These are phyloP conservation scores for Theodoxus fluviatilis DNA, from an alignment of 2,888 invertebrate genomes.

Conservation along the genomic window DNA sequence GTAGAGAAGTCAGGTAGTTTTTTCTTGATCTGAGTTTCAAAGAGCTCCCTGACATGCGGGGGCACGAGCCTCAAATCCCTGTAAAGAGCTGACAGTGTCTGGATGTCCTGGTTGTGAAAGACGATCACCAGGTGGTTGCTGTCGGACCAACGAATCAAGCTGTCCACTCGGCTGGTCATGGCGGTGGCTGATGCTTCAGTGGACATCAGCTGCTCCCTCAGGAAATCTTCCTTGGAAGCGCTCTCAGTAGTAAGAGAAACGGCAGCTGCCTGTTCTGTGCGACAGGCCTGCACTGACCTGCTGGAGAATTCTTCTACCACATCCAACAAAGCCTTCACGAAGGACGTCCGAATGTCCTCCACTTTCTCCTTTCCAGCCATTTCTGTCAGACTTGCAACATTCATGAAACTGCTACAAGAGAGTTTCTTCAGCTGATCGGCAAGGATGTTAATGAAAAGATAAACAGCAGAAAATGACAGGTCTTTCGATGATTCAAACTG, in stretches of 20 bases:
- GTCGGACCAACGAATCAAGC: constrained; percentile 37
- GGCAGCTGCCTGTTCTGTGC: constrained; percentile 24
- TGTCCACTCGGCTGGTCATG: constrained; percentile 32
- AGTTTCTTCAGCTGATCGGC: constrained; percentile 49
- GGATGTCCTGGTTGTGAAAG: constrained; percentile 21
- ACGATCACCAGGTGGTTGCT: constrained; percentile 24
- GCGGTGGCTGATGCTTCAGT: constrained; percentile 25
- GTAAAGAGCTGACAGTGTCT: constrained; percentile 22
- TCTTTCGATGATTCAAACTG: constrained; percentile 28
- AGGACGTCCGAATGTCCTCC: constrained; percentile 26
- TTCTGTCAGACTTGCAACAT: constrained; percentile 27
- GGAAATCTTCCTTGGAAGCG: not conserved
- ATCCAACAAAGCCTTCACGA: constrained; percentile 29
- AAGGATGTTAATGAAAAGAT: constrained; percentile 40
- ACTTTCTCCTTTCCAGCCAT: constrained; percentile 28
- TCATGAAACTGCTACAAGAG: constrained; percentile 41
- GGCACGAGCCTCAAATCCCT: constrained; percentile 17
- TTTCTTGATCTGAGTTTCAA: constrained; percentile 42
- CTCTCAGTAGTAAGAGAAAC: not conserved
- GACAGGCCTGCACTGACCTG: constrained; percentile 32
- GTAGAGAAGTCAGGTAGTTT: constrained; percentile 21
- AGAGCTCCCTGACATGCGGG: constrained; percentile 27
- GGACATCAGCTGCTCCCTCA: constrained; percentile 27
- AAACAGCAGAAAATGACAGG: constrained; percentile 37
- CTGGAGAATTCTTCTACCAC: constrained; percentile 32